Evolutionary conservation across 2,888 invertebrate species (phyloP), one percentile per base, ranked within the genome.

Genomic region (Melikaiella ostensackeni): DNA sequence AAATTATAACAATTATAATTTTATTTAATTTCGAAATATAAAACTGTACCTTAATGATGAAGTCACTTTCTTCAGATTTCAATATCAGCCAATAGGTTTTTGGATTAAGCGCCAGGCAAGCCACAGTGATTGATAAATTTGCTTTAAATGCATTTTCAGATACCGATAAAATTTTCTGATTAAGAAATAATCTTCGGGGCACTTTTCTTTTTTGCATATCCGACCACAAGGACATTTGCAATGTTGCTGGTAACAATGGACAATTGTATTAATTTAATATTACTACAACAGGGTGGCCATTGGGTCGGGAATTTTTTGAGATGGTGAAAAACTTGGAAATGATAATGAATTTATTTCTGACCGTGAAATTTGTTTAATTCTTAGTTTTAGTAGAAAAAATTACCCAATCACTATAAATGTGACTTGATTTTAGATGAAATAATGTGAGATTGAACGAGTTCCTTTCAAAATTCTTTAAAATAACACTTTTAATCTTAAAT

Each of bases 11-110:
- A 61, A 19, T 61, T 30, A 30, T 19, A 30, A 61, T 38, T 50
- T 46, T 46, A 16, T 74, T 13, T n/a, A 35, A 0, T 30, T 30
- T 30, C 30, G 19, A 55, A 6, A 27, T 74, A 55, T 55, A n/a
- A 38, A 16, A 42, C 19, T 75, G 75, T 75, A 85, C 88, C 75
- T 87, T 84, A 27, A 89, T 84, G 59, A 91, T 89, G 63, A 91
- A 91, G 66, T 91, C 90, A 19, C 89, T 89, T 16, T 85, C 55
- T 33, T 87, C 80, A 3, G 87, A 84, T 79, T 84, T 85, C 50
- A 89, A 89, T 16, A 89, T 76, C 3, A 90, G 80, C 89, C 90
- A 90, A 77, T 85, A 89, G 5, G 74, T 76, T 74, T 83, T 81
- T 7, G 80, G 30, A 13, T 74, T 75, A 0, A 86, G 83, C 19